Evolutionary conservation across 2,888 invertebrate species (phyloP).

Genomic region (Lasioglossum malachurum): DNA sequence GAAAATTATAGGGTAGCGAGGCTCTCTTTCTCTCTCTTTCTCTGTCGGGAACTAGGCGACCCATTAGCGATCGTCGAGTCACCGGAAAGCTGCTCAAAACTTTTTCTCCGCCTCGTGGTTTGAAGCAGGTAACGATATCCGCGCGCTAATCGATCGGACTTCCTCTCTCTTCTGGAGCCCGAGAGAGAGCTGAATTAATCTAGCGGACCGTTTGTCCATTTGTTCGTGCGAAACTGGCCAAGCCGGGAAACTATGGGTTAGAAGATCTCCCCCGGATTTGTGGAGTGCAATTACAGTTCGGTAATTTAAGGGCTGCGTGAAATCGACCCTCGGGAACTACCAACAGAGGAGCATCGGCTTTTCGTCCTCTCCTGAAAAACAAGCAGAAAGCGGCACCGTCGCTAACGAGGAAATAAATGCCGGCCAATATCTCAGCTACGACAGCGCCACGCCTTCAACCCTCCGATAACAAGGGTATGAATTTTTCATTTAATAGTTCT

Average conservation of each 20-base stretch:
- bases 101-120: not conserved
- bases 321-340: conserved; percentile 25
- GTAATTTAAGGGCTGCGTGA: conserved; percentile 12
- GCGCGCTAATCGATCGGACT: conserved; percentile 39
- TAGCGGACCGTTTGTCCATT: not conserved
- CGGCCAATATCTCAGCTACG: conserved; percentile 73
- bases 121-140: conserved; percentile 1
- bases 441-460: conserved; percentile 65
- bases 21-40: not conserved
- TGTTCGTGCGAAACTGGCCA: conserved; percentile 1
- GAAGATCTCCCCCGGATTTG: not conserved
- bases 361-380: conserved; percentile 39
- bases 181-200: conserved; percentile 8
- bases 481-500: conserved; percentile 72
- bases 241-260: not conserved
- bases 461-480: conserved; percentile 60
- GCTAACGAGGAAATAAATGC: conserved; percentile 76
- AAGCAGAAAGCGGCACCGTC: conserved; percentile 20
- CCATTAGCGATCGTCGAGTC: conserved; percentile 10
- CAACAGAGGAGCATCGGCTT: conserved; percentile 14
- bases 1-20: conserved; percentile 35
- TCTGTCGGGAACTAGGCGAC: not conserved
- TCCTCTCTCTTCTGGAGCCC: not conserved
- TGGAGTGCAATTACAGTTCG: conserved; percentile 6
- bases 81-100: conserved; percentile 14